These are phyloP conservation scores for Noctilio leporinus DNA, from an alignment of 2,113 vertebrate species.

Conservation along the genomic window DNA sequence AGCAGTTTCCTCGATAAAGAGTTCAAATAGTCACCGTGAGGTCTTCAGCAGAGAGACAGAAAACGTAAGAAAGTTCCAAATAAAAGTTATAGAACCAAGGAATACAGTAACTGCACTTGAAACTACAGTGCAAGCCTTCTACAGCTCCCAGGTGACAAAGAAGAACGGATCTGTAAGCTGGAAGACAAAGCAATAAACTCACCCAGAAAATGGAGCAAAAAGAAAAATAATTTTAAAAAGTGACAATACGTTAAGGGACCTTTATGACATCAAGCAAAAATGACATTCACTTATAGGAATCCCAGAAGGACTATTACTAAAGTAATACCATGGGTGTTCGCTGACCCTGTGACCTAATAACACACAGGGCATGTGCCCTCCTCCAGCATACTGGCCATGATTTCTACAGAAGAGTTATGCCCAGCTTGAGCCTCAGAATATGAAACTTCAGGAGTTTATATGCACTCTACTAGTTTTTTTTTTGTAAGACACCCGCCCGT, in stretches of 20 bases:
- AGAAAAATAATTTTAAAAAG: not conserved
- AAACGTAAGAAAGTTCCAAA: not conserved
- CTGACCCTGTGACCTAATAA: not conserved
- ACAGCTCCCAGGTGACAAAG: not conserved
- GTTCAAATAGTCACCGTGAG: not conserved
- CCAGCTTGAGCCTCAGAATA: not conserved
- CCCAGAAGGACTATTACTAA: not conserved
- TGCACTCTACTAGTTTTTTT: not conserved
- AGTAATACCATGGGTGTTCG: not conserved
- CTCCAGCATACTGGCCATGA: not conserved
- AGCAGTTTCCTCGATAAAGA: not conserved
- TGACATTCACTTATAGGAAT: not conserved
- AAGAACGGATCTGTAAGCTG: not conserved
- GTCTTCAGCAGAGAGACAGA: not conserved
- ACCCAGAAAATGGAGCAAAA: not conserved
- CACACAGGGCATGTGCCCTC: not conserved
- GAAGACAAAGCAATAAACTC: not conserved
- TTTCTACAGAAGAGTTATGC: not conserved
- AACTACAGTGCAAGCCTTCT: not conserved
- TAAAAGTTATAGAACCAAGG: not conserved
- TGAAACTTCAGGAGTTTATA: not conserved
- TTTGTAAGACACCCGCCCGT: not conserved
- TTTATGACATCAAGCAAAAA: not conserved
- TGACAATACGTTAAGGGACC: not conserved
- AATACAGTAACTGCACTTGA: not conserved